Evolutionary conservation across 2,113 vertebrate genomes (phyloP).

Genomic region (Hirundichthys speculiger): DNA sequence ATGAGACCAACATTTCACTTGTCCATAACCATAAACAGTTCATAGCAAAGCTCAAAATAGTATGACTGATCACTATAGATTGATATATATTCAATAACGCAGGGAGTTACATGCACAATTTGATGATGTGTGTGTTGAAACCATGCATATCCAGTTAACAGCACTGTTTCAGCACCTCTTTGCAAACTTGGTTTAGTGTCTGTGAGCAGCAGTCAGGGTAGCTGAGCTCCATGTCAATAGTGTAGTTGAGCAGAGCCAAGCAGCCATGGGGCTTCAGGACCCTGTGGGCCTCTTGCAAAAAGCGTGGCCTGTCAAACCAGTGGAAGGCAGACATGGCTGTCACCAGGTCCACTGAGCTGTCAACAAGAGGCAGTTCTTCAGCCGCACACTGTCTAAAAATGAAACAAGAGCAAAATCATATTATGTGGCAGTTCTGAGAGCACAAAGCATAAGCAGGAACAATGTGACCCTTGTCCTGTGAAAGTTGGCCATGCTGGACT

Average conservation of each 20-base stretch:
- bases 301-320: constrained; percentile 82
- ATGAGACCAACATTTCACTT: no score
- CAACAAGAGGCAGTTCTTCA: constrained; percentile 79
- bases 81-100: no score
- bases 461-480: constrained; percentile 17
- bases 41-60: no score
- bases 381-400: constrained; percentile 74
- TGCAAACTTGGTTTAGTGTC: constrained; percentile 74
- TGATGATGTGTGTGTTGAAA: no score
- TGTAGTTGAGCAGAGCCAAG: constrained; percentile 82
- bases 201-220: constrained; percentile 70
- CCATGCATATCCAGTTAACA: no score
- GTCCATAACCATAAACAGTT: no score
- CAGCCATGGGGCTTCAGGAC: constrained; percentile 81
- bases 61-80: no score
- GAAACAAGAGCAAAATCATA: not conserved
- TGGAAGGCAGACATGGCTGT: constrained; percentile 82
- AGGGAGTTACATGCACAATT: no score
- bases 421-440: not conserved
- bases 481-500: constrained; percentile 18
- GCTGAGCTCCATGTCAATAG: constrained; percentile 73
- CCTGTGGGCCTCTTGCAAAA: constrained; percentile 79
- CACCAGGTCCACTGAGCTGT: constrained; percentile 81
- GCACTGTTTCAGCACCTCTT: constrained; percentile 72
- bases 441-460: not conserved